Base-by-base conservation (phyloP, 2,888 invertebrate species). In the Xanthia togata region DNA sequence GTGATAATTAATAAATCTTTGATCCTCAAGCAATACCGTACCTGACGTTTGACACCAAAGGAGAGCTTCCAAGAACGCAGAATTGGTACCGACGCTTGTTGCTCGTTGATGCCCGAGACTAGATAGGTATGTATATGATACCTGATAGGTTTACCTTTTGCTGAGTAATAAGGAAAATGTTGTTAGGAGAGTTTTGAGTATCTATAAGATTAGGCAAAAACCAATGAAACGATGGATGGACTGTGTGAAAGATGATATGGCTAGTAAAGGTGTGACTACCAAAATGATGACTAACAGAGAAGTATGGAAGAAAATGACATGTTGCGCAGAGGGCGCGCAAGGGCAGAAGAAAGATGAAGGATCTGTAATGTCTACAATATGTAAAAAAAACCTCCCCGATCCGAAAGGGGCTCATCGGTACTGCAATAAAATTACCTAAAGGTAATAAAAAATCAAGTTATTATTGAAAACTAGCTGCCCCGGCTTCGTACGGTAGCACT, bases 21-120 rank as follows among this genome's bases (percentile, higher is more conserved):
- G 38, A 47, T 63, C 26, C n/a, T 26, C 4, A 9, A 53, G 26
- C 14, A 44, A 53, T 35, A 14, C 23, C 47, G 26, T 20, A 8
- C 1, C 14, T 76, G 62, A 70, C 76, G 31, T 70, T 70, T 70
- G 23, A 38, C 6, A 20, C 23, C 47, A 63, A 76, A 55, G 23
- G 35, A 47, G 44, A 62, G 38, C 44, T 38, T 62, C 62, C 5
- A 38, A 14, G 53, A 70, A 63, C 35, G 12, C 14, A 9, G 11
- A 1, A 38, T 62, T 69, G 23, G 47, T 44, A 44, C 41, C n/a
- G 12, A 4, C 17, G 0, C 8, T 23, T 23, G 14, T 11, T 26
- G 14, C 14, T 14, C n/a, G 5, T 23, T 38, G 50, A 60, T 44
- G 20, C 38, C 1, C 1, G 4, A 26, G 38, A 26, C 14, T 41